Percentiles rank a stretch among this genome's conserved stretches.
Evolutionary conservation across 2,888 invertebrate species (phyloP).

Genomic region (Troides oblongomaculatus): DNA sequence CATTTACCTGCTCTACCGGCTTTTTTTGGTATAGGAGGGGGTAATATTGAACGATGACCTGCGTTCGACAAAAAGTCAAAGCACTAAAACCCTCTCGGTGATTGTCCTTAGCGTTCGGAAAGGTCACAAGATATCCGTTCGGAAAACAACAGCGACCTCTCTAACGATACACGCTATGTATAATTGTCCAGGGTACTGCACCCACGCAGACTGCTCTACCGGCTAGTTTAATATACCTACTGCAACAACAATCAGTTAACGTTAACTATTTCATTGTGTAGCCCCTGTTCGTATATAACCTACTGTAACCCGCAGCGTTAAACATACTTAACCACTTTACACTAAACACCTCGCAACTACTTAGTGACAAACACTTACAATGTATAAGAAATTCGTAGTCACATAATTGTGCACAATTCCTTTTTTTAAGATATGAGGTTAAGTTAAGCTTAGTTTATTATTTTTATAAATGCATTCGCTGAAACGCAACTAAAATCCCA

Average conservation of each 20-base stretch:
- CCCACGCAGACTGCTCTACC: conserved; percentile 37
- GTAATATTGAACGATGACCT: too few species aligned
- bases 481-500: conserved; percentile 9
- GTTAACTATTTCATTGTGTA: conserved; percentile 51
- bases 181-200: conserved; percentile 30
- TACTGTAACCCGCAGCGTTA: conserved; percentile 53
- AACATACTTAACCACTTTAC: conserved; percentile 39
- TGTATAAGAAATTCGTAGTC: conserved; percentile 66
- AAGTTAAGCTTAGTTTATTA: conserved; percentile 40
- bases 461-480: conserved; percentile 54
- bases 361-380: conserved; percentile 49
- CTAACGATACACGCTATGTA: background rate
- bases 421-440: conserved; percentile 56
- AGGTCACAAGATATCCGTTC: too few species aligned
- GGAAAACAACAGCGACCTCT: too few species aligned
- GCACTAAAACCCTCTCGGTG: too few species aligned
- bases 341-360: conserved; percentile 44
- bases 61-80: too few species aligned
- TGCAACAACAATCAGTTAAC: conserved; percentile 60
- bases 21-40: conserved; percentile 42
- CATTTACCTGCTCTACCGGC: conserved; percentile 43
- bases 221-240: conserved; percentile 68
- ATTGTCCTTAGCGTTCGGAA: too few species aligned
- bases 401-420: conserved; percentile 73
- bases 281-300: conserved; percentile 61